phyloP scores from a whole-genome alignment of 2,888 invertebrate species.

The Campopleginae sp. region DNA sequence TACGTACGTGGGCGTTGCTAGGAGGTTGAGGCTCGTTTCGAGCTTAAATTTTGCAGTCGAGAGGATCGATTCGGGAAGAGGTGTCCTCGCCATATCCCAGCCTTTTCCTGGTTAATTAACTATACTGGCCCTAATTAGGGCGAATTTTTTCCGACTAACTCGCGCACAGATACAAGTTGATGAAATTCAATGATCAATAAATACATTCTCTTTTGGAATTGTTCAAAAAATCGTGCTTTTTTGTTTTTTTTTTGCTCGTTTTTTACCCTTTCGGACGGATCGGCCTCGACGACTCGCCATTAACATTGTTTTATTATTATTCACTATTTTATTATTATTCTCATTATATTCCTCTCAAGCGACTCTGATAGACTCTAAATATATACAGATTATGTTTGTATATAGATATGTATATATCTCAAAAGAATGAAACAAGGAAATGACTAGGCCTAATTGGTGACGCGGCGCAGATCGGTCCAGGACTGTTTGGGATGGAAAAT shows the following conservation, averaged over 20 bases:
- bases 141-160: conserved; percentile 16
- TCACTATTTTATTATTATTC: conserved; percentile 39
- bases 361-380: conserved; percentile 79
- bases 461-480: conserved; percentile 73
- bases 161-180: conserved; percentile 44
- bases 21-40: conserved; percentile 17
- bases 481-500: conserved; percentile 22
- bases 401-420: conserved; percentile 74
- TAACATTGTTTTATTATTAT: conserved; percentile 41
- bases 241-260: conserved; percentile 2
- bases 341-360: conserved; percentile 76
- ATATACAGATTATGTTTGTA: conserved; percentile 76
- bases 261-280: conserved; percentile 60
- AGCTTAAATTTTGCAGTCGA: conserved; percentile 35
- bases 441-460: conserved; percentile 83
- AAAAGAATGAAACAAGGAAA: conserved; percentile 77
- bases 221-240: neutral
- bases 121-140: conserved; percentile 49
- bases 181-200: conserved; percentile 64
- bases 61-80: conserved; percentile 34
- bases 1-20: conserved; percentile 27
- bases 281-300: conserved; percentile 66
- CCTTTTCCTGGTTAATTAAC: conserved; percentile 52
- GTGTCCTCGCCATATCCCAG: conserved; percentile 21
- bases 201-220: conserved; percentile 53